Percentiles rank a stretch among this genome's conserved stretches.
These are phyloP conservation scores for Pocota personata DNA, from an alignment of 2,888 invertebrate species.

Conservation along the genomic window DNA sequence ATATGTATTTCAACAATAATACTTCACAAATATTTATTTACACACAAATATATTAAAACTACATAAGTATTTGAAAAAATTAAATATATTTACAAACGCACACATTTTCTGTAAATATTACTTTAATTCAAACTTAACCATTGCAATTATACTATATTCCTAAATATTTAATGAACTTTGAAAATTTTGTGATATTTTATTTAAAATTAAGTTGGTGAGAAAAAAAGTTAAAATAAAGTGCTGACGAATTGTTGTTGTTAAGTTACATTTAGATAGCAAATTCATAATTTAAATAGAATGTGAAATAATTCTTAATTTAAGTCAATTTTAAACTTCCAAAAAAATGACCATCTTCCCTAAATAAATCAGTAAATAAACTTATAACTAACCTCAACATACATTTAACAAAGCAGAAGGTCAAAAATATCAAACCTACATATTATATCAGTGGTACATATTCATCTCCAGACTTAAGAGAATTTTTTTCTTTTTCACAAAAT, in stretches of 20 bases:
- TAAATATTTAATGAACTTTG: constrained; percentile 46
- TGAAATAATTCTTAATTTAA: background rate
- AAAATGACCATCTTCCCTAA: constrained; percentile 11
- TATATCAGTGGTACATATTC: background rate
- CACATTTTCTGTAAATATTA: constrained; percentile 37
- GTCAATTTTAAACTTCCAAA: constrained; percentile 23
- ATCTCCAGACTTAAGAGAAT: background rate
- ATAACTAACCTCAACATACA: background rate
- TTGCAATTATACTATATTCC: constrained; percentile 38
- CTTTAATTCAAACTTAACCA: constrained; percentile 21
- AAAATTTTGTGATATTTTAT: constrained; percentile 70
- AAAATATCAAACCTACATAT: background rate
- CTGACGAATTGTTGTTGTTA: background rate
- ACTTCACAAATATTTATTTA: constrained; percentile 51
- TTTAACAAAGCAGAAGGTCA: background rate
- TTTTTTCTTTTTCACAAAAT: background rate
- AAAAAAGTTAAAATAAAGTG: background rate
- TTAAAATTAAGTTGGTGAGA: constrained; percentile 38
- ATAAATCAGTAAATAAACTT: background rate
- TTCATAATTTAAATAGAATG: background rate
- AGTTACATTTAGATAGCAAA: constrained; percentile 18
- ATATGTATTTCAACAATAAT: background rate
- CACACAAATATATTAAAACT: constrained; percentile 26
- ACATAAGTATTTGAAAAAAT: background rate
- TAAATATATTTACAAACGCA: constrained; percentile 54